Conservation (phyloP, 2,113 vertebrate genomes). For the Scophthalmus maximus region DNA sequence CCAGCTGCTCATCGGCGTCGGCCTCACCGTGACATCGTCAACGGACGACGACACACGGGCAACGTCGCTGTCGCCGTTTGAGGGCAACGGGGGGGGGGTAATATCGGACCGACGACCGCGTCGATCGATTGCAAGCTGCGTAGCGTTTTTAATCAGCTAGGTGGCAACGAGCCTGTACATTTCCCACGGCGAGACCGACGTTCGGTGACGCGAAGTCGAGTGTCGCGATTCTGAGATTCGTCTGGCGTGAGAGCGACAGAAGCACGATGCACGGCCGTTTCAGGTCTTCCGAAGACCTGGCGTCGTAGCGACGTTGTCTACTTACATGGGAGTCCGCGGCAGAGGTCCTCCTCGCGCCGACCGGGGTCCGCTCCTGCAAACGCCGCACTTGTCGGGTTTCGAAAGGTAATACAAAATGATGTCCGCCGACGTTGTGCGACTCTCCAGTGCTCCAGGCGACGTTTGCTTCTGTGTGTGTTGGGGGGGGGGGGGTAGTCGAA, state of each 20-base stretch:
- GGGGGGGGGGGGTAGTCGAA: conserved; percentile 20
- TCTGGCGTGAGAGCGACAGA: no score
- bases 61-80: not conserved
- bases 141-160: conserved; percentile 48
- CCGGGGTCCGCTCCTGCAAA: conserved; percentile 35
- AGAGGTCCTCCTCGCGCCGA: conserved; percentile 53
- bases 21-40: not conserved
- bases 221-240: not conserved
- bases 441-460: conserved; percentile 63
- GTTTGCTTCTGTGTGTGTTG: conserved; percentile 34
- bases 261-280: no score
- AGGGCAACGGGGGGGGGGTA: no score
- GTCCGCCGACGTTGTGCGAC: not conserved
- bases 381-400: conserved; percentile 16
- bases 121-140: not conserved
- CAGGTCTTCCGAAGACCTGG: rapidly evolving
- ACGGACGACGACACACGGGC: not conserved
- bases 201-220: no score
- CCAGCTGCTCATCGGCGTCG: conserved; percentile 38
- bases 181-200: no score
- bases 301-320: conserved; percentile 8
- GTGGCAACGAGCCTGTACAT: conserved; percentile 1
- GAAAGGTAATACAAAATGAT: conserved; percentile 39
- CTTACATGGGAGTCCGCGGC: conserved; percentile 75
- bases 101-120: not conserved